Evolutionary conservation across 1,140 invertebrate species (phyloP).

Genomic region (Halesus radiatus): DNA sequence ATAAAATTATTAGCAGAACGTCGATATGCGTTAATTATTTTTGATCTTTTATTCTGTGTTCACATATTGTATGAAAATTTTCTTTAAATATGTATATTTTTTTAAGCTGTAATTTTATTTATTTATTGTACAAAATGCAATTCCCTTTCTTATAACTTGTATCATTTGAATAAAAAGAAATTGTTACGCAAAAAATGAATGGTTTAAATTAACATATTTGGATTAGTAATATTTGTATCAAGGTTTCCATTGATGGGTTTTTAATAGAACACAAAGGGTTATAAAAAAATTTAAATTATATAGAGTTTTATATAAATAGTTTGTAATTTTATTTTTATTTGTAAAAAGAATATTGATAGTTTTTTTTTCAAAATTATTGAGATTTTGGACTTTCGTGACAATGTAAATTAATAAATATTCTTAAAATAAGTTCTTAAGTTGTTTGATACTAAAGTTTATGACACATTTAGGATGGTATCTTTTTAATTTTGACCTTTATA

Average conservation of each 20-base stretch:
- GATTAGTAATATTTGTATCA: too few relatives aligned
- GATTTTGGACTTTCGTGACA: constrained; percentile 14
- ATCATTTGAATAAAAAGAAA: too few relatives aligned
- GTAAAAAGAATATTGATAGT: constrained; percentile 15
- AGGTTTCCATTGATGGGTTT: neutral
- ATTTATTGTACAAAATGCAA: too few relatives aligned
- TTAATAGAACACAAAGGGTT: constrained; percentile 28
- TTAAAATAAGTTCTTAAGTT: constrained; percentile 32
- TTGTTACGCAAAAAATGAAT: neutral
- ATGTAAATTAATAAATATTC: constrained; percentile 29
- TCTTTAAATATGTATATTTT: neutral
- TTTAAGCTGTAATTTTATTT: too few relatives aligned
- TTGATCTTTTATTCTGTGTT: too few relatives aligned
- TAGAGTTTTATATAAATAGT: constrained; percentile 42
- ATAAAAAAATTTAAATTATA: constrained; percentile 36
- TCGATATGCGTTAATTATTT: too few relatives aligned
- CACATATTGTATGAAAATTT: neutral
- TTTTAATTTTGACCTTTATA: too few relatives aligned
- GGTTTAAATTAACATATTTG: neutral
- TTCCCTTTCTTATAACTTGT: too few relatives aligned
- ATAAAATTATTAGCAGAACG: too few relatives aligned
- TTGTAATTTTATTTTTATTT: constrained; percentile 25
- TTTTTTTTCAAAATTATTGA: constrained; percentile 26
- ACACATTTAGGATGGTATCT: too few relatives aligned
- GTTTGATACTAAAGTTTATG: constrained; percentile 34